Conservation (phyloP, 2,797 vertebrate species). For the Arremon brunneinucha region DNA sequence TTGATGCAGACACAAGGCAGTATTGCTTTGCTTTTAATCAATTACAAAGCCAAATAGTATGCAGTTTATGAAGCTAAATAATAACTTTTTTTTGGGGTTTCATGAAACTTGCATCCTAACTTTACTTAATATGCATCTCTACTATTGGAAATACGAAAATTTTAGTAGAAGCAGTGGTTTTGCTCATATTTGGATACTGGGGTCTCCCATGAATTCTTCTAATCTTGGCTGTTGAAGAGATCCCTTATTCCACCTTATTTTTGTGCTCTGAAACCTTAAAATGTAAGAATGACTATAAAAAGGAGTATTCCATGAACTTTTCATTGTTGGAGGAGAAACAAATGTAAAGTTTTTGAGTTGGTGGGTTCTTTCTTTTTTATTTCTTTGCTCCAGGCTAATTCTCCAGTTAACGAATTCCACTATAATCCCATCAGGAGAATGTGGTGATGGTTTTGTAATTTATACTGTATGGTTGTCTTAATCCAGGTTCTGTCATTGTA, state of each 20-base stretch:
- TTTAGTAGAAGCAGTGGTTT: constrained; percentile 12
- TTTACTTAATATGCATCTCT: neutral
- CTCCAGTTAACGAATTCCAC: constrained; percentile 59
- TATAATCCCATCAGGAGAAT: constrained; percentile 67
- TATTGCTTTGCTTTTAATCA: neutral
- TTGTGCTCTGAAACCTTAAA: constrained; percentile 41
- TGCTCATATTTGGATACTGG: neutral
- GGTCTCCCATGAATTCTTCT: neutral
- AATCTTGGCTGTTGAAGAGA: neutral
- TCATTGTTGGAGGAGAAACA: neutral
- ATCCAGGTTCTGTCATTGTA: constrained; percentile 60
- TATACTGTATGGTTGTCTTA: constrained; percentile 62
- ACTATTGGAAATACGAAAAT: neutral
- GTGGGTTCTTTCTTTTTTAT: neutral
- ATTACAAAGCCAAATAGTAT: neutral
- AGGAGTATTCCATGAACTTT: neutral
- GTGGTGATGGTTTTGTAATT: constrained; percentile 67
- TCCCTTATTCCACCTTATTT: constrained; percentile 43
- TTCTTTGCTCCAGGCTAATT: constrained; percentile 37
- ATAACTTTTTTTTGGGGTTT: neutral
- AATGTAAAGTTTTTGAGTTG: constrained; percentile 11
- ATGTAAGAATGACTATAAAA: constrained; percentile 26
- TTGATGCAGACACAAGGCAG: neutral
- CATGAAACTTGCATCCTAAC: neutral
- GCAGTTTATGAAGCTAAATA: neutral